phyloP scores from a whole-genome alignment of 2,113 vertebrate species.

The Clarias magur region DNA sequence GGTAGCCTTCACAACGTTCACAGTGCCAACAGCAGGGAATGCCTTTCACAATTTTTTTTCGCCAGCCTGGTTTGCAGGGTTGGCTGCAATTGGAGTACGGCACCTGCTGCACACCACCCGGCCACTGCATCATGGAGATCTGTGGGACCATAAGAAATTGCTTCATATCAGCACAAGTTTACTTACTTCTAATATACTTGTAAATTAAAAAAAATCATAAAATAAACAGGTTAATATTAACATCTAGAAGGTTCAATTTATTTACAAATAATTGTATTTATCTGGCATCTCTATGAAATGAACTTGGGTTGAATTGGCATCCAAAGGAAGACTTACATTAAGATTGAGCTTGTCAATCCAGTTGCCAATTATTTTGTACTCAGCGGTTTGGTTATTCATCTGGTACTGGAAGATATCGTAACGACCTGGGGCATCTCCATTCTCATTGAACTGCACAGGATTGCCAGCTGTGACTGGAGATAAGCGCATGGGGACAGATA shows the following conservation, averaged over 20 bases:
- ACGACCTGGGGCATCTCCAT: constrained; percentile 82
- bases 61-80: constrained; percentile 70
- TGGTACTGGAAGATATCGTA: constrained; percentile 97
- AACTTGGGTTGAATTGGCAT: neutral
- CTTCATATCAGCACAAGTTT: neutral
- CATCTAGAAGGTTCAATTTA: neutral
- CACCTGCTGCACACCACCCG: constrained; percentile 66
- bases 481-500: constrained; percentile 45
- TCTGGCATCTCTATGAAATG: neutral
- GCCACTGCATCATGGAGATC: constrained; percentile 76
- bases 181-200: neutral
- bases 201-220: neutral
- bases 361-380: constrained; percentile 93
- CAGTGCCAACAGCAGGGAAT: constrained; percentile 79
- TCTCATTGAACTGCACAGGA: constrained; percentile 95
- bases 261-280: neutral
- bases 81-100: constrained; percentile 76
- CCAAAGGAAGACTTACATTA: constrained; percentile 74
- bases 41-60: constrained; percentile 77
- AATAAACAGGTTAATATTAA: neutral
- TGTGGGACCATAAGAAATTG: constrained; percentile 33
- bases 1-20: constrained; percentile 76
- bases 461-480: constrained; percentile 89
- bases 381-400: constrained; percentile 82
- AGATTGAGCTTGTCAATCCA: constrained; percentile 92